Percentiles rank a stretch among this genome's conserved stretches.
Evolutionary conservation across 53 echinoderm and acorn worm species (phyloP).

Genomic region (Temnopleurus reevesii): DNA sequence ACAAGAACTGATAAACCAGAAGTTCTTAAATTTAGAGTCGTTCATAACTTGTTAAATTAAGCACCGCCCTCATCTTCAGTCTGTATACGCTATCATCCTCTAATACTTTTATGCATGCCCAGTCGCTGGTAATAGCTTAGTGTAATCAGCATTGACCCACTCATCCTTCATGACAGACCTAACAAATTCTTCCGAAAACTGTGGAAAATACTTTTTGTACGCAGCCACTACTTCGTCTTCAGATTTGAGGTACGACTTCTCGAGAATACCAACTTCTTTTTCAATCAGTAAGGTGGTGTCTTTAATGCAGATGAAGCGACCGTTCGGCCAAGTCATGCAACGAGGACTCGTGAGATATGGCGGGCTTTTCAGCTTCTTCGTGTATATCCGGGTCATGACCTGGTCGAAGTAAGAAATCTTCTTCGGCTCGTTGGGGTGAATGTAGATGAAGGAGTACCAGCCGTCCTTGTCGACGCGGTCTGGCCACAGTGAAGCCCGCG

Average conservation of each 20-base stretch:
- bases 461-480: constrained; percentile 49
- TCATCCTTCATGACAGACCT: not conserved
- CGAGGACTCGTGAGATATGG: constrained; percentile 31
- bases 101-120: constrained; percentile 33
- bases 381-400: constrained; percentile 10
- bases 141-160: constrained; percentile 14
- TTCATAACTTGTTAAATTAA: too few relatives aligned
- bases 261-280: not conserved
- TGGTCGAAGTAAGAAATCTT: constrained; percentile 2
- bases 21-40: too few relatives aligned
- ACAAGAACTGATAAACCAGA: too few relatives aligned
- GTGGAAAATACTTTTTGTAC: constrained; percentile 1
- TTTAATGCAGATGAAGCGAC: constrained; percentile 37
- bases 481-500: constrained; percentile 18
- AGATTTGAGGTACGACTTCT: constrained; percentile 19
- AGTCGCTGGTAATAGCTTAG: not conserved
- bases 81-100: too few relatives aligned
- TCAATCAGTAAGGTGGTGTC: constrained; percentile 37
- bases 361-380: not conserved
- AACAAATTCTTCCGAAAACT: not conserved
- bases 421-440: not conserved
- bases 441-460: constrained; percentile 52
- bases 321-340: constrained; percentile 40
- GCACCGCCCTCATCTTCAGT: too few relatives aligned
- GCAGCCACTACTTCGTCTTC: constrained; percentile 4